phyloP scores from a whole-genome alignment of 2,797 vertebrate species.

The Girardinus metallicus region DNA sequence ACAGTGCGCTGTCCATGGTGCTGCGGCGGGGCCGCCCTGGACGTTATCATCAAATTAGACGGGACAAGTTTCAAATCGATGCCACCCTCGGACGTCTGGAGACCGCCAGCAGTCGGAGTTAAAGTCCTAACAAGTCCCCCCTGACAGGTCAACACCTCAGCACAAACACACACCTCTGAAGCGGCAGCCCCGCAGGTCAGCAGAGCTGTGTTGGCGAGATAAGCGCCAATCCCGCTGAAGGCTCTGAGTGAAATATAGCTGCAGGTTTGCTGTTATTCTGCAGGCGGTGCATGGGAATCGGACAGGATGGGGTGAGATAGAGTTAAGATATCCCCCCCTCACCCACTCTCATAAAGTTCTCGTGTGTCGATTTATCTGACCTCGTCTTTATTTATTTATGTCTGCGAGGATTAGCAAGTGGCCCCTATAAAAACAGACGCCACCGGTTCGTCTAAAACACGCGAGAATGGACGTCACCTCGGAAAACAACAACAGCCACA shows the following conservation, averaged over 20 bases:
- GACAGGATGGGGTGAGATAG: slow-evolving; percentile 15
- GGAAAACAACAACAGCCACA: neutral
- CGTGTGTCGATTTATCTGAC: slow-evolving; percentile 15
- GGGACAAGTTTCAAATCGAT: slow-evolving; percentile 85
- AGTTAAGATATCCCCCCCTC: slow-evolving; percentile 3
- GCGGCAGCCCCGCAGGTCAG: slow-evolving; percentile 74
- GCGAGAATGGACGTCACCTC: neutral
- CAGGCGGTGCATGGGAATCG: slow-evolving; percentile 26
- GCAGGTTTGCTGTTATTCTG: slow-evolving; percentile 39
- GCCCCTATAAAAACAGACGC: neutral
- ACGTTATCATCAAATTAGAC: slow-evolving; percentile 85
- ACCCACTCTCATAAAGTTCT: slow-evolving; percentile 3
- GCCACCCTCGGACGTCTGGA: slow-evolving; percentile 80
- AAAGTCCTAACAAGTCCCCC: slow-evolving; percentile 77
- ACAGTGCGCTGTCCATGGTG: slow-evolving; percentile 94
- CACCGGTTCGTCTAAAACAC: neutral
- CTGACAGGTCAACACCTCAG: slow-evolving; percentile 79
- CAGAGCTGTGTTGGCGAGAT: slow-evolving; percentile 68
- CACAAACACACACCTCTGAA: slow-evolving; percentile 77
- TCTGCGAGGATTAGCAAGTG: slow-evolving; percentile 10
- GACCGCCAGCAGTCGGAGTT: slow-evolving; percentile 80
- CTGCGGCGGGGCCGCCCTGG: slow-evolving; percentile 78
- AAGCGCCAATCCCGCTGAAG: slow-evolving; percentile 70
- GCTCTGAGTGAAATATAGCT: slow-evolving; percentile 53
- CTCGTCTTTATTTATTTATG: slow-evolving; percentile 11